Conservation (phyloP, 2,888 invertebrate genomes). For the Lepidochitona cinerea region DNA sequence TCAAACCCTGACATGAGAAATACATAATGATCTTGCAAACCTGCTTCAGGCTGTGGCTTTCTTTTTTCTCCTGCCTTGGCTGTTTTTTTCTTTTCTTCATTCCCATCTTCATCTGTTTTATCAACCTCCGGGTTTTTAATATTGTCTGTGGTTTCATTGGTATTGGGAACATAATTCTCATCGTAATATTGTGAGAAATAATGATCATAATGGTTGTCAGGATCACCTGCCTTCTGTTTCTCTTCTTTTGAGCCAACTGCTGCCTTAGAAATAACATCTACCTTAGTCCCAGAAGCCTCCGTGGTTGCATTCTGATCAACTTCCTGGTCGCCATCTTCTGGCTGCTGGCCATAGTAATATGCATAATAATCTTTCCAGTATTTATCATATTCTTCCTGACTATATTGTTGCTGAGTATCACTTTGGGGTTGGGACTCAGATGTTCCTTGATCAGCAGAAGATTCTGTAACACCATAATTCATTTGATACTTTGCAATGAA, state of each 20-base stretch:
- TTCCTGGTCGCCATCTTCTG: background rate
- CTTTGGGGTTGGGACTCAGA: no score
- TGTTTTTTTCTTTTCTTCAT: background rate
- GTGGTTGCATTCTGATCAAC: background rate
- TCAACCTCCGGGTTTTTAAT: constrained; percentile 21
- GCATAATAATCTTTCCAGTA: constrained; percentile 41
- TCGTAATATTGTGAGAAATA: constrained; percentile 2
- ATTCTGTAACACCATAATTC: constrained; percentile 78
- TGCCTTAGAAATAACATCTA: background rate
- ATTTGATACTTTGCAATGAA: constrained; percentile 97
- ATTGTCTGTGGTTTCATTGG: background rate
- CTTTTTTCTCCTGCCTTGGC: constrained; percentile 32
- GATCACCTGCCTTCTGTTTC: background rate
- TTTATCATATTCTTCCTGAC: constrained; percentile 17
- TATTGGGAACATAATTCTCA: constrained; percentile 10
- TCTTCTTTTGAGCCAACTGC: background rate
- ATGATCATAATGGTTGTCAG: background rate
- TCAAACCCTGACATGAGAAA: no score
- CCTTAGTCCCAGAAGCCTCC: constrained; percentile 10
- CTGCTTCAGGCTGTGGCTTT: constrained; percentile 20
- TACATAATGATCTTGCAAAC: no score
- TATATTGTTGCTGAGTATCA: background rate
- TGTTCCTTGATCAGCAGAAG: background rate
- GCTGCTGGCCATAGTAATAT: constrained; percentile 36
- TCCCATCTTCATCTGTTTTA: constrained; percentile 21